Conservation (phyloP, 1,140 invertebrate genomes). For the Yoshiicerus persimilis region DNA sequence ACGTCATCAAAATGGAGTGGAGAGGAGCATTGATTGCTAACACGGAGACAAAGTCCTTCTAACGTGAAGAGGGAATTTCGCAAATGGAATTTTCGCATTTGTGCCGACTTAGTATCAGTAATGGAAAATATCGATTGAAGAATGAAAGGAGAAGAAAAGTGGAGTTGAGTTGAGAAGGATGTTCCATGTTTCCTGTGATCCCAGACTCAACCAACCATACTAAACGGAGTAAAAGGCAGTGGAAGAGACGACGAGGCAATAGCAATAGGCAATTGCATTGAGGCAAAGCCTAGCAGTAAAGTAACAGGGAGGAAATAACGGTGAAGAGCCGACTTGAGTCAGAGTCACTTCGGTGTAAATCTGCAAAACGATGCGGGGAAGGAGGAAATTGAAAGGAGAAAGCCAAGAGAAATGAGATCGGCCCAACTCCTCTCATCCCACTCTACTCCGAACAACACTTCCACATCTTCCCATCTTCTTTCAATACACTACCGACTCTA, state of each 20-base stretch:
- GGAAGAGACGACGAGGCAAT: not conserved
- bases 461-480: not conserved
- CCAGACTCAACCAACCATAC: not conserved
- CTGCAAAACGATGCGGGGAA: slow-evolving; percentile 48
- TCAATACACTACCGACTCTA: not conserved
- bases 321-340: not conserved
- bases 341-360: slow-evolving; percentile 40
- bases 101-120: slow-evolving; percentile 31
- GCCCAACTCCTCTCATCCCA: slow-evolving; percentile 25
- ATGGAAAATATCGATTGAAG: slow-evolving; percentile 40
- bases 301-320: slow-evolving; percentile 16
- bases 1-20: not conserved
- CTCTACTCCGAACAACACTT: not conserved
- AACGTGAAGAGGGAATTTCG: slow-evolving; percentile 26
- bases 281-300: not conserved
- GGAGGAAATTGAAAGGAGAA: slow-evolving; percentile 48
- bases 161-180: slow-evolving; percentile 22
- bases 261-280: not conserved
- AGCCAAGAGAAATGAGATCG: slow-evolving; percentile 44
- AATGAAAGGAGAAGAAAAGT: slow-evolving; percentile 13
- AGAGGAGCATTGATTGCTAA: slow-evolving; percentile 31
- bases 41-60: slow-evolving; percentile 9
- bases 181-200: slow-evolving; percentile 8
- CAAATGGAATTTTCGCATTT: slow-evolving; percentile 44
- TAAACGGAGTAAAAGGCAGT: not conserved